Conservation (phyloP, 2,797 vertebrate species). For the Muraenolepis orangiensis region DNA sequence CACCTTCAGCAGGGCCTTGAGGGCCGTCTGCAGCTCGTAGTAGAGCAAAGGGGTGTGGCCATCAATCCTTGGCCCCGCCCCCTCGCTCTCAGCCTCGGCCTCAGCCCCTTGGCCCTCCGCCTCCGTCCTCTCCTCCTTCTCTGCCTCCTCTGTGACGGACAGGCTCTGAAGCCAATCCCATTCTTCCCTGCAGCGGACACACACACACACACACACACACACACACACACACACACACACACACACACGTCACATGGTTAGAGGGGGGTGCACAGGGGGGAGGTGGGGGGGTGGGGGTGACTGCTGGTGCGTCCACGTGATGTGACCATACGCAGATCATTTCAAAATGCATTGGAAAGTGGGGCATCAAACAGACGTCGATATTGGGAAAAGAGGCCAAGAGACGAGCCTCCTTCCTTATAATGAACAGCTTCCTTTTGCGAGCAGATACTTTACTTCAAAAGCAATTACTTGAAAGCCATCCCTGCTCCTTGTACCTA, state of each 20-base stretch:
- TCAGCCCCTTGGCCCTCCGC: slow-evolving; percentile 74
- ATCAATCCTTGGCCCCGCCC: slow-evolving; percentile 74
- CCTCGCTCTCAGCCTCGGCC: slow-evolving; percentile 68
- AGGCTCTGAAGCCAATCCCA: slow-evolving; percentile 96
- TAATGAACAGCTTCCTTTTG: no score
- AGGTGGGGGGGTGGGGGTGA: neutral
- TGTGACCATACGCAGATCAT: no score
- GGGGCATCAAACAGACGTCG: no score
- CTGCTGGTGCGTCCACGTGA: no score
- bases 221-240: no score
- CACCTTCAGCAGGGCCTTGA: slow-evolving; percentile 88
- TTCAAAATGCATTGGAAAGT: no score
- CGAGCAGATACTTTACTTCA: neutral
- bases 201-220: no score
- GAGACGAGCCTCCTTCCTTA: neutral
- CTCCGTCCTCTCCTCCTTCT: slow-evolving; percentile 77
- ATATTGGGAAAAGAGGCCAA: no score
- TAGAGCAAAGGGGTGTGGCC: slow-evolving; percentile 83
- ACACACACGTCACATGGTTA: neutral
- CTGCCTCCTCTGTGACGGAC: slow-evolving; percentile 75
- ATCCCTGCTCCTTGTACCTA: neutral
- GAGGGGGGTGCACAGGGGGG: neutral
- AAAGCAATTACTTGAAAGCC: neutral
- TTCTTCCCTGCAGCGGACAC: slow-evolving; percentile 90
- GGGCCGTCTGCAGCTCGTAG: slow-evolving; percentile 89